Evolutionary conservation across 2,797 vertebrate genomes (phyloP), one percentile per base, ranked within the genome.

Genomic region (Eulemur rubriventer): DNA sequence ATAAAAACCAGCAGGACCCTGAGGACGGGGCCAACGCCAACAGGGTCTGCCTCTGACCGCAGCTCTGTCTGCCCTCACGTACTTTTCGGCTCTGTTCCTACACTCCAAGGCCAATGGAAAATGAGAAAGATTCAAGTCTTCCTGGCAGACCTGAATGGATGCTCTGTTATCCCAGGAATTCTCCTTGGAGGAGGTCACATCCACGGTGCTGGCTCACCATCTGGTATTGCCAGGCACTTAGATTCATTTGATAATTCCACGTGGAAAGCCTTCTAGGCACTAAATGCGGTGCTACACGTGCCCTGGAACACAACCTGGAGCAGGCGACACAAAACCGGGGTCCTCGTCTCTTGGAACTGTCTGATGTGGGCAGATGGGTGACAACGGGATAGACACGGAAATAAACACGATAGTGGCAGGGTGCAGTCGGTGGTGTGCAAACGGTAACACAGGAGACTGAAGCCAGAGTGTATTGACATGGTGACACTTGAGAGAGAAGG

Each of bases 131-230:
- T 52, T 76, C 63, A 35, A 33, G 86, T 57, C 43, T 43, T 85
- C 89, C 63, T 52, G 88, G 93, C 91, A 96, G 94, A 61, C 75
- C 18, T 91, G 92, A 97, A 95, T 94, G 86, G 94, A 69, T 89
- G 92, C 94, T 95, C 94, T 96, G 95, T 96, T 91, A 91, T 38
- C 82, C 88, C 35, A 88, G 88, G 97, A 95, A 88, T 88, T 79
- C 94, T 98, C 85, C 76, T 26, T 75, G 95, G 96, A 94, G 81
- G 76, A 72, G 73, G 89, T 0, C 46, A 67, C 67, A 12, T 2
- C 87, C 75, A 6, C 0, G 3, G 70, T 12, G 2, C 61, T 38
- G 78, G 69, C 35, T 65, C 20, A 12, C 78, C 3, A 0, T 22
- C 38, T 3, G 24, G 67, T 38, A 52, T 2, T 18, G 75, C 48